Percentiles rank a stretch among this genome's conserved stretches.
Conservation (phyloP, 2,888 invertebrate species). For the Hetaerina titia region DNA sequence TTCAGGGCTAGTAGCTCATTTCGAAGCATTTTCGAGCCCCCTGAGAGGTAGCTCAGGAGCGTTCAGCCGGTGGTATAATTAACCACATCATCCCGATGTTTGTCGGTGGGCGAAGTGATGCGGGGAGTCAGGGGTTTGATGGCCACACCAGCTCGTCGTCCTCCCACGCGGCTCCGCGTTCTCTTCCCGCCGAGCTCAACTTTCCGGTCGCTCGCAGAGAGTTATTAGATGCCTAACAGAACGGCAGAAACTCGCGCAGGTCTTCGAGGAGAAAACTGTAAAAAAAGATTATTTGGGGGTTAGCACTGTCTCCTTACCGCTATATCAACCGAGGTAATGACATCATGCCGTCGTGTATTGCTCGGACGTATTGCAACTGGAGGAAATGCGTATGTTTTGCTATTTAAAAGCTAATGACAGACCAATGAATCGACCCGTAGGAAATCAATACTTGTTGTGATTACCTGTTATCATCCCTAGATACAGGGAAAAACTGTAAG, state of each 20-base stretch:
- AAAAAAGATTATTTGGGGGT: not conserved
- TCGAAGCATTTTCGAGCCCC: slow-evolving; percentile 33
- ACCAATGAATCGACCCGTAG: too few species aligned
- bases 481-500: too few species aligned
- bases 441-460: too few species aligned
- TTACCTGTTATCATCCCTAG: too few species aligned
- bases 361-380: too few species aligned
- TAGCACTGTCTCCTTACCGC: not conserved
- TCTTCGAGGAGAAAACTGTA: not conserved
- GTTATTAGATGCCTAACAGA: not conserved
- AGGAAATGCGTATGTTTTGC: too few species aligned
- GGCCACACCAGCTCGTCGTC: not conserved
- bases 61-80: not conserved
- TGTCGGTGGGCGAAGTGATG: not conserved
- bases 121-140: not conserved
- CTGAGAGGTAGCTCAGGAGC: not conserved
- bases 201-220: not conserved
- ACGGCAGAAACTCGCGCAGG: not conserved
- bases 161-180: too few species aligned
- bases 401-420: too few species aligned
- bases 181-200: not conserved
- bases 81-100: not conserved
- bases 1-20: slow-evolving; percentile 14
- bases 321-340: not conserved
- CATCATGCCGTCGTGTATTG: too few species aligned